Evolutionary conservation across 2,888 invertebrate genomes (phyloP).

Genomic region (Anarsia innoxiella): DNA sequence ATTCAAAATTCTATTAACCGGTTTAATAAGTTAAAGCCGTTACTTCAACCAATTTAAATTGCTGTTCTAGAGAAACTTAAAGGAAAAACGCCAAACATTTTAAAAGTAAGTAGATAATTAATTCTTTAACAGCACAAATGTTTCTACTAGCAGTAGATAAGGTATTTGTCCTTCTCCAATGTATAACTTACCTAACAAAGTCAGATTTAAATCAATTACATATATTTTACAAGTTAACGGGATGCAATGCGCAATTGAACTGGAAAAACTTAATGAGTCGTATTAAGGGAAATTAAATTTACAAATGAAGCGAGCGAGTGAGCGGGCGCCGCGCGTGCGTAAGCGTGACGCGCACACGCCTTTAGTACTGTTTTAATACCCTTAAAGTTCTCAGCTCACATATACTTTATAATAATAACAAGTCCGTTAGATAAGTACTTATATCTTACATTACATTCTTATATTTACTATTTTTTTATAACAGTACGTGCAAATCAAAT

Average conservation of each 20-base stretch:
- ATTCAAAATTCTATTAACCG: constrained; percentile 22
- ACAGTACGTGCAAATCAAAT: no score
- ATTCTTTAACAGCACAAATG: no score
- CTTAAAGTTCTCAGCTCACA: neutral
- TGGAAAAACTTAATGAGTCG: constrained; percentile 9
- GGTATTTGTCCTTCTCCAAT: no score
- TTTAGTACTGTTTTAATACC: neutral
- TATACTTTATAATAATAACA: no score
- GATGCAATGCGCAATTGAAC: constrained; percentile 1
- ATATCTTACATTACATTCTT: no score
- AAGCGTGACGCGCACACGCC: constrained; percentile 5
- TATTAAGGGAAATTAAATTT: constrained; percentile 8
- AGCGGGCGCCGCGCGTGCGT: constrained; percentile 2
- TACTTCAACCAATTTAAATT: neutral
- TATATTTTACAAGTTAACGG: constrained; percentile 1
- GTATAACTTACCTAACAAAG: no score
- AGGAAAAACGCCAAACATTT: no score
- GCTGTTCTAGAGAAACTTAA: neutral
- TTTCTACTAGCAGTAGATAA: no score
- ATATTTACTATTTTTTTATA: no score
- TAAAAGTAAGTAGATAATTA: neutral
- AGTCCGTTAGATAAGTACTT: no score
- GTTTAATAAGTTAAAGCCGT: constrained; percentile 11
- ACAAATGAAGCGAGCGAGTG: constrained; percentile 5
- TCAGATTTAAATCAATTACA: no score